Evolutionary conservation across 2,888 invertebrate genomes (phyloP), one percentile per base, ranked within the genome.

Genomic region (Eugnorisma glareosa): DNA sequence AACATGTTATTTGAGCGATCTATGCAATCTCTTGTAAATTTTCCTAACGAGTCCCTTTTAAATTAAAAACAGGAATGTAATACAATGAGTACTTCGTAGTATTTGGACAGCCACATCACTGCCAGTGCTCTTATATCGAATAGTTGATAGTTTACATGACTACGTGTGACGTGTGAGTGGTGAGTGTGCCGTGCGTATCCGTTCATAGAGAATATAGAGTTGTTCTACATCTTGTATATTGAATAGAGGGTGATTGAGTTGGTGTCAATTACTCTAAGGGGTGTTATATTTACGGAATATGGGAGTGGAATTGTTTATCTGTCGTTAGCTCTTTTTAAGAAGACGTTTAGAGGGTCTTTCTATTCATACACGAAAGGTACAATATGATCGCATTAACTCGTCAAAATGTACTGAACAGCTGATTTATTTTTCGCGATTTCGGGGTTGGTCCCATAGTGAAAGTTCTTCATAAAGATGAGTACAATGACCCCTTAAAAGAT

Each of bases 91-190:
- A 91, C 90, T 24, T 91, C 83, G 77, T 91, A 90, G 87, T 89
- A 89, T 88, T 82, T 66, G 86, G 88, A 90, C 90, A 92, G 93
- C 93, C 87, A 88, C 84, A 90, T 85, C 95, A 95, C 95, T 95
- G 95, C 95, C 95, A 94, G 91, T 93, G 92, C 89, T 92, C 88
- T 89, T 91, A 88, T 85, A 81, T 88, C 84, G 78, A 70, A 86
- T 90, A 88, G 81, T 73, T 75, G 59, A 75, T 83, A 85, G 86
- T 78, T 79, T 69, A 73, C 71, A 68, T 67, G 24, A 81, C 67
- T 59, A 37, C 0, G 11, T 59, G 54, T n/a, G n/a, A 37, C 24
- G 79, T 75, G 66, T 84, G 75, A 75, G 73, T 84, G 77, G 66
- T 83, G 75, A 75, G 73, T 84, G 76, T 74, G 68, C 81, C 82